Percentiles rank a stretch among this genome's conserved stretches.
phyloP scores from a whole-genome alignment of 2,888 invertebrate species.

The Myopa testacea region DNA sequence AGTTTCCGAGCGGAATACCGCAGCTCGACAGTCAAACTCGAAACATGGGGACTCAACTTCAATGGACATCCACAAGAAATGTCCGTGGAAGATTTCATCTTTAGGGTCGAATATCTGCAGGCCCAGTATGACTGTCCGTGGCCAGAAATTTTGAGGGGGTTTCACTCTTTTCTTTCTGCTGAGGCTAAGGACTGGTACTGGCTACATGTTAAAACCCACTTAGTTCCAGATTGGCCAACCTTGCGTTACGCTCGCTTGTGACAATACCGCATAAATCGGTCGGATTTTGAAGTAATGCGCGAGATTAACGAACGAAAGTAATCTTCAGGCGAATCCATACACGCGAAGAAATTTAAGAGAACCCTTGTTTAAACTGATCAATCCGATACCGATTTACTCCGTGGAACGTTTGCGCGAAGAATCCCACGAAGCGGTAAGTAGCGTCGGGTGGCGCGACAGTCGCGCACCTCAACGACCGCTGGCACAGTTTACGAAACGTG shows the following conservation, averaged over 20 bases:
- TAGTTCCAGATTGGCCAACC: neutral
- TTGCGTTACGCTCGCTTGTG: neutral
- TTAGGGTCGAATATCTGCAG: slow-evolving; percentile 29
- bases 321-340: neutral
- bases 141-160: slow-evolving; percentile 18
- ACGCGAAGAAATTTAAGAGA: neutral
- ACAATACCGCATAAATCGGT: slow-evolving; percentile 7
- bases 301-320: slow-evolving; percentile 24
- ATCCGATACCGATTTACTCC: no score
- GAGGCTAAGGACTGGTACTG: slow-evolving; percentile 33
- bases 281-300: slow-evolving; percentile 22
- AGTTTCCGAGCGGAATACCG: no score
- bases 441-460: neutral
- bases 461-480: neutral
- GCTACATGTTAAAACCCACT: slow-evolving; percentile 4
- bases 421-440: slow-evolving; percentile 17
- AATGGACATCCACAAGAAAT: neutral
- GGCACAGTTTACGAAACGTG: neutral
- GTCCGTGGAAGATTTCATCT: slow-evolving; percentile 29
- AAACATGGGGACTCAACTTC: slow-evolving; percentile 24
- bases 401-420: slow-evolving; percentile 33
- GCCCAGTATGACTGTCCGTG: neutral
- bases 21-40: neutral
- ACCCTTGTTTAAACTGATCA: no score
- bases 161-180: neutral